Conservation (phyloP, 2,113 vertebrate species). For the Neolamprologus devosi region DNA sequence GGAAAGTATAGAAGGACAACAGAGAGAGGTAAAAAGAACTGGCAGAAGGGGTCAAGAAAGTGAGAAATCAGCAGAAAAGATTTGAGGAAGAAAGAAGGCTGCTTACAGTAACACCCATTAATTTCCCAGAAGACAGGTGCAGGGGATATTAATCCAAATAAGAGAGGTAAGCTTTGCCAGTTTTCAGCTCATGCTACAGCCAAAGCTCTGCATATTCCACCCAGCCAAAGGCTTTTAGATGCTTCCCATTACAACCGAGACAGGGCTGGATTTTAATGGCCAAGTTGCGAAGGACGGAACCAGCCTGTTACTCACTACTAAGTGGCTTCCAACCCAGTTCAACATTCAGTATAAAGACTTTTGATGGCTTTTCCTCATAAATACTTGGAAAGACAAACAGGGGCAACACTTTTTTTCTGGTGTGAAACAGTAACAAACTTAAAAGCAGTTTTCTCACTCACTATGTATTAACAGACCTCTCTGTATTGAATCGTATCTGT, state of each 20-base stretch:
- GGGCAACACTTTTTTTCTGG: neutral
- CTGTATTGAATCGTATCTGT: too few species aligned
- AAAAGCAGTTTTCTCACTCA: too few species aligned
- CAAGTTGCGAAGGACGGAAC: neutral
- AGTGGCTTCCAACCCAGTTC: neutral
- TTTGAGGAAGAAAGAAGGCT: constrained; percentile 43
- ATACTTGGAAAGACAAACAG: neutral
- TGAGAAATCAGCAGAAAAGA: constrained; percentile 53
- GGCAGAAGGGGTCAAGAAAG: constrained; percentile 30
- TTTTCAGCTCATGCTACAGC: neutral
- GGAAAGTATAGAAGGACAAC: constrained; percentile 8
- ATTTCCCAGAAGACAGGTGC: constrained; percentile 57
- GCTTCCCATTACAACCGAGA: constrained; percentile 35
- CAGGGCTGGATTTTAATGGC: constrained; percentile 28
- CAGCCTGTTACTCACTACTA: neutral
- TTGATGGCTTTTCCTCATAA: neutral
- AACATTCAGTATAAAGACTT: neutral
- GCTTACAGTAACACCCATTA: constrained; percentile 50
- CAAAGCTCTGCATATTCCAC: constrained; percentile 18
- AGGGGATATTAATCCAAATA: constrained; percentile 57
- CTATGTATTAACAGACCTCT: too few species aligned
- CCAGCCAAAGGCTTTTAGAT: constrained; percentile 7
- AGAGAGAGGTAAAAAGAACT: constrained; percentile 7
- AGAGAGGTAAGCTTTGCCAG: constrained; percentile 12
- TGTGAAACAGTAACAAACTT: neutral